Base-by-base conservation (phyloP, 2,113 vertebrate genomes). In the Zosterops borbonicus region DNA sequence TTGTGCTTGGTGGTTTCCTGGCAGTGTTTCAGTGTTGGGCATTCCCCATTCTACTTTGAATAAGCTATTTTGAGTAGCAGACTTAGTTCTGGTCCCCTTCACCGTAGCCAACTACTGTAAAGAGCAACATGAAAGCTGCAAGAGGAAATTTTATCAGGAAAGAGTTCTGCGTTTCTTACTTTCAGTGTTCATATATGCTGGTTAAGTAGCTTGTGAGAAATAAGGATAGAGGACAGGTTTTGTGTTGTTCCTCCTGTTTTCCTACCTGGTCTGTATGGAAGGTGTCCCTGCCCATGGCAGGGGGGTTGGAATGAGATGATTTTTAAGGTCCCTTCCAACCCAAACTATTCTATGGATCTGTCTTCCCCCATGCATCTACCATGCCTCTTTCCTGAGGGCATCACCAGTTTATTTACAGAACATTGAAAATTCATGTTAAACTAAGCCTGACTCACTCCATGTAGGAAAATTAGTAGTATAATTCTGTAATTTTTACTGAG, bases 1-100 rank as follows among this genome's bases (percentile, higher is more conserved):
- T 94, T 96, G 94, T 96, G 73, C 73, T 92, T 96, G 46, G 92
- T 90, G 90, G 90, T 90, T 96, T 97, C 90, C 90, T 92, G 93
- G 88, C 86, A 65, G 83, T 89, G 88, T 95, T 97, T 93, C 80
- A 75, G 76, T 42, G 41, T 75, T 90, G 90, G 90, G 83, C 80
- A 93, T 96, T 92, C 80, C 93, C 94, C 94, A 41, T 86, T 92
- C 56, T 90, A 80, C 69, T 95, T 94, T 95, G 83, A 93, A 92
- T 92, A 94, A 83, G 56, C 80, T 95, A 81, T 93, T 93, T 88
- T 83, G 76, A 92, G 86, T 73, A 83, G 33, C 77, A 71, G 46
- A 81, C 42, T 90, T 78, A 47, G 56, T 94, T 96, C 86, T 11
- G 2, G 64, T 77, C 68, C 55, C 83, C 62, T 96, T 80, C 58